Percentiles rank a stretch among this genome's conserved stretches.
Conservation (phyloP, 2,888 invertebrate genomes). For the Drosophila nr. fundita region DNA sequence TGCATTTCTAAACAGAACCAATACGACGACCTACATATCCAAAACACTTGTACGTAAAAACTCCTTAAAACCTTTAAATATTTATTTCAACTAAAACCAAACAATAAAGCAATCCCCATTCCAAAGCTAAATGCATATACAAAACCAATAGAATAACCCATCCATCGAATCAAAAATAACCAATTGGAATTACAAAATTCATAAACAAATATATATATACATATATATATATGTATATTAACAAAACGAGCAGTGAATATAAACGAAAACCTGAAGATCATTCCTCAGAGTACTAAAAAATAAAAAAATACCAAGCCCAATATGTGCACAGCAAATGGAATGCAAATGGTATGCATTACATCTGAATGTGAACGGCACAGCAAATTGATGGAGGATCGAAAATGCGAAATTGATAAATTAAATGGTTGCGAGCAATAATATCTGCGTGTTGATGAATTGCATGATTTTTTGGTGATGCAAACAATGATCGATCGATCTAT, state of each 20-base stretch:
- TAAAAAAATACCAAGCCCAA: conserved; percentile 60
- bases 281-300: conserved; percentile 16
- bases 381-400: conserved; percentile 54
- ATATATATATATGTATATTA: conserved; percentile 11
- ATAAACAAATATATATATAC: conserved; percentile 22
- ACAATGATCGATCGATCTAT: conserved; percentile 83
- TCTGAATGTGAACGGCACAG: conserved; percentile 51
- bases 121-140: conserved; percentile 63
- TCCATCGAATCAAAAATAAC: conserved; percentile 42
- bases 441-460: conserved; percentile 85
- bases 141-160: conserved; percentile 84
- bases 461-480: conserved; percentile 82
- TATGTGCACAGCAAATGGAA: conserved; percentile 67
- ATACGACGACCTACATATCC: conserved; percentile 60
- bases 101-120: conserved; percentile 39
- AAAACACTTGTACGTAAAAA: conserved; percentile 52
- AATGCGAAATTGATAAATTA: conserved; percentile 56
- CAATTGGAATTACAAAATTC: conserved; percentile 69
- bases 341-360: conserved; percentile 59
- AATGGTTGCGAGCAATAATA: conserved; percentile 85
- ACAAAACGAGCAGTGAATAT: conserved; percentile 27
- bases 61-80: conserved; percentile 33
- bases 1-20: conserved; percentile 55
- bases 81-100: conserved; percentile 43
- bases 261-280: conserved; percentile 21